phyloP scores from a whole-genome alignment of 2,113 vertebrate genomes.

The Perca flavescens region DNA sequence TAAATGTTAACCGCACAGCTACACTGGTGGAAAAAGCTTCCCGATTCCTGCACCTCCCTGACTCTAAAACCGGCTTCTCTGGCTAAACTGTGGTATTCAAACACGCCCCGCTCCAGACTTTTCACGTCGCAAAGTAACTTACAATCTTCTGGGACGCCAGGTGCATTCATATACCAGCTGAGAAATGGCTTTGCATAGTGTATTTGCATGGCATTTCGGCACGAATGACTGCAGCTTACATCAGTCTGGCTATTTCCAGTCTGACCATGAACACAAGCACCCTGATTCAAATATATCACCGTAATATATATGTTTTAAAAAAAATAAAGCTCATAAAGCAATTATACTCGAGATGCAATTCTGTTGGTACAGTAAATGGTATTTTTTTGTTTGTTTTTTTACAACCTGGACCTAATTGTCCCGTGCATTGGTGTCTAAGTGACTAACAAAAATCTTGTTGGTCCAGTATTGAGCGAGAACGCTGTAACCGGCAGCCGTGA shows the following conservation, averaged over 20 bases:
- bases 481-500: too few relatives aligned
- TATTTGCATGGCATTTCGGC: constrained; percentile 76
- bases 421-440: too few relatives aligned
- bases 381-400: too few relatives aligned
- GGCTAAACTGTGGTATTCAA: neutral
- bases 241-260: neutral
- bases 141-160: neutral
- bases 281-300: neutral
- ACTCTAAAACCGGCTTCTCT: neutral
- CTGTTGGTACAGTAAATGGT: neutral
- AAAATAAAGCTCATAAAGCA: neutral
- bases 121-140: neutral
- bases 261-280: neutral
- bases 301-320: neutral
- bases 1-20: neutral
- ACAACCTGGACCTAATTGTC: too few relatives aligned
- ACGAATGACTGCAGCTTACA: neutral
- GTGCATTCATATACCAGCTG: constrained; percentile 11
- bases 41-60: neutral
- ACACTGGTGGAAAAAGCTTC: neutral
- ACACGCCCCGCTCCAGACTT: neutral
- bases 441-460: too few relatives aligned
- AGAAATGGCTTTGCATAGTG: constrained; percentile 76
- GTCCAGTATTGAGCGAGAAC: too few relatives aligned
- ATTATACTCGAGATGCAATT: neutral